Base-by-base conservation (phyloP, 2,113 vertebrate genomes). In the Loxodonta africana region DNA sequence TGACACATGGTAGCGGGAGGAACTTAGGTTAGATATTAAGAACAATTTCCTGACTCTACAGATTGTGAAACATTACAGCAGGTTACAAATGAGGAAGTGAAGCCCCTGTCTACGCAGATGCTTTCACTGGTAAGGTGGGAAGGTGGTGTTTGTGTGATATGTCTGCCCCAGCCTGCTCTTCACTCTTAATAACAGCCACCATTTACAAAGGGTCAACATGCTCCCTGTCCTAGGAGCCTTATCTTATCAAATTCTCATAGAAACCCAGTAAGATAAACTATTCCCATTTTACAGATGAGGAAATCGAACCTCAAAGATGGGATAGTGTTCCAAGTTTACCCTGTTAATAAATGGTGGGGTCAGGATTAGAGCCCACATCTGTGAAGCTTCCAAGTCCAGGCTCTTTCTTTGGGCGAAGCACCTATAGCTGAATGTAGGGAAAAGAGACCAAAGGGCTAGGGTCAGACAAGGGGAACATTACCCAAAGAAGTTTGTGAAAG, bases 81-180 rank as follows among this genome's bases (percentile, higher is more conserved):
- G 88, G 60, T 92, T 96, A 96, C 60, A 73, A 83, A 96, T 78
- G 78, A 97, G 92, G 95, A 97, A 97, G 92, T 82, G 10, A 28
- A 89, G 78, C 18, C 28, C 81, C 65, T 11, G 5, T 82, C 51
- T 57, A 5, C 4, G n/a, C 71, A 92, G 90, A 92, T 60, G 90
- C 21, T 95, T 60, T 97, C 90, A 41, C 25, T 78, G 48, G 57
- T n/a, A 41, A 85, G 53, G n/a, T 17, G 48, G 25, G 44, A 81
- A n/a, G 37, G 44, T 65, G 3, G 17, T 23, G 5, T 69, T 37
- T 53, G 37, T 53, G 37, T 57, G 41, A 62, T 18, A 4, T 60
- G 57, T 81, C 62, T 83, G 8, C 17, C 57, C 30, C 48, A 37
- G 21, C 5, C 60, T 89, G 60, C 23, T 62, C 41, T 11, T 60